A percentile compares a stretch with the other conserved stretches of the same genome.
phyloP scores from a whole-genome alignment of 2,888 invertebrate genomes.

The Dasypolia templi region DNA sequence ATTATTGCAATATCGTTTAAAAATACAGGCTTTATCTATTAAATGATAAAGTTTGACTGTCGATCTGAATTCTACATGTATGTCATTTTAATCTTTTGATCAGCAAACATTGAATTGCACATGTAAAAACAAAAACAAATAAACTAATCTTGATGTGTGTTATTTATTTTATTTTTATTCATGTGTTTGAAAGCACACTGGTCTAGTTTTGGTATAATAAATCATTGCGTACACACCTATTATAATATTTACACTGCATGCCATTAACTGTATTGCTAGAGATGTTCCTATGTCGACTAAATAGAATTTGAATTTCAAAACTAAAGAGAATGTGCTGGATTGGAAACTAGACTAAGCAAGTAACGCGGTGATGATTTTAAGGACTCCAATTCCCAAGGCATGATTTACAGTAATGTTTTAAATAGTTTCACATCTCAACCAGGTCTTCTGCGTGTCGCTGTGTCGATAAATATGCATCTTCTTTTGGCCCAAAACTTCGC shows the following conservation, averaged over 20 bases:
- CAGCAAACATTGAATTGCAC: conserved; percentile 61
- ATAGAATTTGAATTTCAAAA: no score
- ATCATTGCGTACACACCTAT: conserved; percentile 70
- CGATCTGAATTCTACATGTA: conserved; percentile 45
- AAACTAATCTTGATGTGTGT: conserved; percentile 62
- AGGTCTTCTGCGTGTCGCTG: no score
- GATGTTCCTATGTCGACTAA: conserved; percentile 34
- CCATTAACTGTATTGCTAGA: conserved; percentile 61
- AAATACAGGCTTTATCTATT: conserved; percentile 60
- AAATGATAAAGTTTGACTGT: conserved; percentile 48
- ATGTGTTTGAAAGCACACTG: conserved; percentile 57
- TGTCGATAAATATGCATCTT: no score
- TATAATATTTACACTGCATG: conserved; percentile 71
- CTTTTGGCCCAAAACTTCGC: no score
- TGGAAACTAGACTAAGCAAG: no score
- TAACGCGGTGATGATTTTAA: neutral
- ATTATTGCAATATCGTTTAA: conserved; percentile 62
- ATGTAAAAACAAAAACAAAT: conserved; percentile 60
- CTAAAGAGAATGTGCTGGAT: no score
- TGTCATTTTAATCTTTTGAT: conserved; percentile 62
- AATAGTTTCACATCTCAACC: no score
- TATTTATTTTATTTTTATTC: conserved; percentile 60
- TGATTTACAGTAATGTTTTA: no score
- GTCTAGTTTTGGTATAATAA: conserved; percentile 64
- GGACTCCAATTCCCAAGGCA: no score